A percentile compares a stretch with the other conserved stretches of the same genome.
These are phyloP conservation scores for Acleris holmiana DNA, from an alignment of 2,888 invertebrate genomes.

Conservation along the genomic window DNA sequence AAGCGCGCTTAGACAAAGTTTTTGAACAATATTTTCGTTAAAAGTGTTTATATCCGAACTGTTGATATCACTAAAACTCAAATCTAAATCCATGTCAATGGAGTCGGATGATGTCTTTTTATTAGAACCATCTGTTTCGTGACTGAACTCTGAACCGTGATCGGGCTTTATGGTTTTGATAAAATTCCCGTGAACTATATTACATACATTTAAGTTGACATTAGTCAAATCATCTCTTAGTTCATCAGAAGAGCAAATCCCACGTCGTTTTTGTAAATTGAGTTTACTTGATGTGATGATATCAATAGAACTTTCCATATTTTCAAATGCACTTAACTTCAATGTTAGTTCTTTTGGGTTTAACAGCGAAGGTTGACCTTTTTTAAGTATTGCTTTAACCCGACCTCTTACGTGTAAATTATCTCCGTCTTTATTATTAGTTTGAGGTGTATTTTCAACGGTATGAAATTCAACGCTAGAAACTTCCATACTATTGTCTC, in stretches of 20 bases:
- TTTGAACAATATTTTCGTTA: conserved; percentile 82
- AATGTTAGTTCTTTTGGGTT: conserved; percentile 78
- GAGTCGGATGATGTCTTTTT: conserved; percentile 82
- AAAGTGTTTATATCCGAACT: conserved; percentile 82
- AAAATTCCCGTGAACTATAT: conserved; percentile 65
- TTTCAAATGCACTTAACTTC: conserved; percentile 71
- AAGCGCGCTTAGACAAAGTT: conserved; percentile 78
- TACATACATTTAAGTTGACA: conserved; percentile 64
- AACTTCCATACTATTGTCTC: conserved; percentile 69
- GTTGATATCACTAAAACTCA: conserved; percentile 83
- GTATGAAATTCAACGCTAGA: conserved; percentile 79
- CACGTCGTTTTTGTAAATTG: conserved; percentile 81
- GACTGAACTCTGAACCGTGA: conserved; percentile 73
- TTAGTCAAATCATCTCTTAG: conserved; percentile 71
- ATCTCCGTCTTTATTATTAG: conserved; percentile 53
- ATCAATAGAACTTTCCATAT: conserved; percentile 75
- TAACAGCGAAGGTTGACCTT: conserved; percentile 60
- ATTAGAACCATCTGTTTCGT: conserved; percentile 76
- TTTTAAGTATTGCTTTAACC: conserved; percentile 45
- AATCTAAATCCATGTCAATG: conserved; percentile 81
- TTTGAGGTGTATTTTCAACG: conserved; percentile 76
- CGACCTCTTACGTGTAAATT: conserved; percentile 46
- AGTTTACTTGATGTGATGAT: conserved; percentile 73
- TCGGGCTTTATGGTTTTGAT: conserved; percentile 71
- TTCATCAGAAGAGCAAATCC: conserved; percentile 83